Percentiles rank a stretch among this genome's conserved stretches.
These are phyloP conservation scores for Heliopora coerulea DNA, from an alignment of 92 coral and sea anemone species.

Conservation along the genomic window DNA sequence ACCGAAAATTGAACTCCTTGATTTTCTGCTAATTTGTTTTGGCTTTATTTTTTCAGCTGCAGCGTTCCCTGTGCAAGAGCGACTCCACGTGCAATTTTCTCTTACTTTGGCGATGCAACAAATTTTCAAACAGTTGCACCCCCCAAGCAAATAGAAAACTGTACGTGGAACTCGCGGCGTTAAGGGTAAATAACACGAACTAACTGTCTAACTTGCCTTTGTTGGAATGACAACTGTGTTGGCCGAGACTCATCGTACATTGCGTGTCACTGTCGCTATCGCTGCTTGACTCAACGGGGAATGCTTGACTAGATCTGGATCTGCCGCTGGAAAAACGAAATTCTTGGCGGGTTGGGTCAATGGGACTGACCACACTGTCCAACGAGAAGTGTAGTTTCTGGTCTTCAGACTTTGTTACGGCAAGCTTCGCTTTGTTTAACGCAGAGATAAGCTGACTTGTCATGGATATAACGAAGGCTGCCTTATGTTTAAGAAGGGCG, in stretches of 20 bases:
- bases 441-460: conserved; percentile 25
- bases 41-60: too few relatives aligned
- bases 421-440: conserved; percentile 6
- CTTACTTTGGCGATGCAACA: too few relatives aligned
- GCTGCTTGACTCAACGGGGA: conserved; percentile 7
- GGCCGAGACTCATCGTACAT: neutral
- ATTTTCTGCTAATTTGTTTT: too few relatives aligned
- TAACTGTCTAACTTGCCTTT: conserved; percentile 29
- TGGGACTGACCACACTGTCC: neutral
- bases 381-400: neutral
- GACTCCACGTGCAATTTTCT: too few relatives aligned
- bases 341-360: neutral
- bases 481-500: conserved; percentile 7
- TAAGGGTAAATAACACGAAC: too few relatives aligned
- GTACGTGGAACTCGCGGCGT: too few relatives aligned
- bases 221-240: neutral
- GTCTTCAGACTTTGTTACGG: neutral
- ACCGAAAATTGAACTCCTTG: too few relatives aligned
- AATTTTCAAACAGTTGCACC: too few relatives aligned
- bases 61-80: too few relatives aligned
- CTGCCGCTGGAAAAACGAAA: neutral
- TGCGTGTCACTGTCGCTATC: conserved; percentile 18
- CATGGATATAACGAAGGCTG: neutral
- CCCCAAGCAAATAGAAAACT: too few relatives aligned
- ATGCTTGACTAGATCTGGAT: neutral